Evolutionary conservation across 2,888 invertebrate species (phyloP), one percentile per base, ranked within the genome.

Genomic region (Disparrhopalites patrizii): DNA sequence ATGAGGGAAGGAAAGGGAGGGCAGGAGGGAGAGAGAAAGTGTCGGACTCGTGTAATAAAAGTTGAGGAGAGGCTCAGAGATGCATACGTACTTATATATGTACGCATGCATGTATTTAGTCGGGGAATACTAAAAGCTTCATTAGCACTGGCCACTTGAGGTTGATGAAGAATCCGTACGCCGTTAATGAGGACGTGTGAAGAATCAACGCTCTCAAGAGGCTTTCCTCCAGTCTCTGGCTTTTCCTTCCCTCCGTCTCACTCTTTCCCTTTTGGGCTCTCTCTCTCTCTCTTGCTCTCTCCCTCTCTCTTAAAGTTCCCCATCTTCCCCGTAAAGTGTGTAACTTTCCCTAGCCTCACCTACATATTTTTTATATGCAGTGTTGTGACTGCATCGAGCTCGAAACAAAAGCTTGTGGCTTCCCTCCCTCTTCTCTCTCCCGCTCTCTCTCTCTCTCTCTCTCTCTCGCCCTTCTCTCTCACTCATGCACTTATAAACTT

Each of bases 91-190:
- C 15, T 36, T 36, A 36, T 36, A 15, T 36, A 13, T 40, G 40
- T 40, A 10, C 3, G 5, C 18, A 10, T 40, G 40, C 3, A 10
- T 40, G 40, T 40, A 15, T 40, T 47, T 10, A 47, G 20, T 23
- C 20, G 13, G 47, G 47, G 47, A 47, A 18, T 47, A 47, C 47
- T 47, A 47, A 58, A 58, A 38, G 61, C 61, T 61, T 61, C 61
- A 61, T 61, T 61, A 61, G 50, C 51, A 61, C 51, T 50, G 51
- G 47, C 61, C 61, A 61, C 61, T 61, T 61, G 61, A 61, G 61
- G 61, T 51, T 61, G 61, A 61, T 61, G 61, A 61, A 61, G 61
- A 61, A 51, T 61, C 61, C 61, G 51, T 61, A 61, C 51, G 47
- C 33, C 33, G 51, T 61, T 61, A 61, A 61, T 61, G 61, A 61